Evolutionary conservation across 2,113 vertebrate genomes (phyloP), one percentile per base, ranked within the genome.

Genomic region (Struthio camelus): DNA sequence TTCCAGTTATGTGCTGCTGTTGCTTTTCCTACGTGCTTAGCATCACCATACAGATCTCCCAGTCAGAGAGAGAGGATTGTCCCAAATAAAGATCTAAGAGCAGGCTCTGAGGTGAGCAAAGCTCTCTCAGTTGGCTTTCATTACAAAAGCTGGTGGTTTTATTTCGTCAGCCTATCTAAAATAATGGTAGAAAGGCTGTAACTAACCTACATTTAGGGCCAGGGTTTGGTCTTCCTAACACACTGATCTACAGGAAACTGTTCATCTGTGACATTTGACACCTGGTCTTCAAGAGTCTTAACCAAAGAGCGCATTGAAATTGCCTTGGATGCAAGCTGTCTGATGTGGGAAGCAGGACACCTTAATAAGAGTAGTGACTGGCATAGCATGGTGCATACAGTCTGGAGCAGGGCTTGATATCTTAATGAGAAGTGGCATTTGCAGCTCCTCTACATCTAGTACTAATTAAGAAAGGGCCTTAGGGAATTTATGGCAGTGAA

Each of bases 311-410:
- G 42, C 1, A 25, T 65, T n/a, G 27, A 36, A n/a, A 7, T 58
- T 32, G 20, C 40, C 11, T 19, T 24, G 72, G 48, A 48, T 36
- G 61, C 44, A 76, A 58, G 80, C 25, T 40, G n/a, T 40, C 67
- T 58, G 58, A 28, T 11, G 32, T 34, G 80, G 66, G 66, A 40
- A 46, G 59, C 1, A 3, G 54, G 56, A 54, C 28, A 62, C 4
- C 8, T 18, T 53, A 69, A 10, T 17, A 32, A 34, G 34, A 42
- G 77, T 28, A 6, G 64, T 4, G 9, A 32, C 54, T 1, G 5
- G n/a, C 24, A 32, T 48, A 2, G 2, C 17, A 6, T 4, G 0
- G 5, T 19, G 19, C 0, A 2, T 11, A 11, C 6, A 1, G 34
- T 59, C 54, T 2, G 1, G 6, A 50, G 48, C 42, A 23, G 58